Conservation (phyloP, 2,113 vertebrate species). For the Hypanus sabinus region DNA sequence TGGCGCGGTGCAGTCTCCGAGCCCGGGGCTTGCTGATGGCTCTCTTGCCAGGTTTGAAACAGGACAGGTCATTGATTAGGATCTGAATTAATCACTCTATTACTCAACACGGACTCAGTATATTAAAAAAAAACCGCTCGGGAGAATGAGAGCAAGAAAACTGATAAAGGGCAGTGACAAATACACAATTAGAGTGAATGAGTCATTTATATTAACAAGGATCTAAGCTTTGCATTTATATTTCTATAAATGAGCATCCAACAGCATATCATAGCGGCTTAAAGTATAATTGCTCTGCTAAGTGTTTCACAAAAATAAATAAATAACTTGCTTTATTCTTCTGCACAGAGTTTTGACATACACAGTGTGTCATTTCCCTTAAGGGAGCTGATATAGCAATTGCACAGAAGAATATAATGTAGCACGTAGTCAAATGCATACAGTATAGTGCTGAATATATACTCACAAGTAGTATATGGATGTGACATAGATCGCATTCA, state of each 20-base stretch:
- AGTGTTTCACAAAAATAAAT: neutral
- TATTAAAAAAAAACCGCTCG: neutral
- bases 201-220: neutral
- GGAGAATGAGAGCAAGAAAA: neutral
- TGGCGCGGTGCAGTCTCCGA: no score
- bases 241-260: neutral
- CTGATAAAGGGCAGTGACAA: neutral
- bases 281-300: neutral
- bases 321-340: neutral
- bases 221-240: neutral
- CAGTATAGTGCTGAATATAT: no score
- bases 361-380: no score
- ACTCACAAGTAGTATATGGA: neutral
- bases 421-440: neutral
- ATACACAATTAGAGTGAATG: neutral
- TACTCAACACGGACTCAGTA: neutral
- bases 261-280: neutral
- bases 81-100: slow-evolving; percentile 5
- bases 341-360: neutral
- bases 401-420: neutral
- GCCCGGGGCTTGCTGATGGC: neutral
- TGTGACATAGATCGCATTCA: neutral
- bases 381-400: neutral
- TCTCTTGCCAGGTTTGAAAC: neutral
- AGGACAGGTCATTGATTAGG: neutral